Percentiles rank a stretch among this genome's conserved stretches.
Conservation (phyloP, 2,797 vertebrate species). For the Lemur catta region DNA sequence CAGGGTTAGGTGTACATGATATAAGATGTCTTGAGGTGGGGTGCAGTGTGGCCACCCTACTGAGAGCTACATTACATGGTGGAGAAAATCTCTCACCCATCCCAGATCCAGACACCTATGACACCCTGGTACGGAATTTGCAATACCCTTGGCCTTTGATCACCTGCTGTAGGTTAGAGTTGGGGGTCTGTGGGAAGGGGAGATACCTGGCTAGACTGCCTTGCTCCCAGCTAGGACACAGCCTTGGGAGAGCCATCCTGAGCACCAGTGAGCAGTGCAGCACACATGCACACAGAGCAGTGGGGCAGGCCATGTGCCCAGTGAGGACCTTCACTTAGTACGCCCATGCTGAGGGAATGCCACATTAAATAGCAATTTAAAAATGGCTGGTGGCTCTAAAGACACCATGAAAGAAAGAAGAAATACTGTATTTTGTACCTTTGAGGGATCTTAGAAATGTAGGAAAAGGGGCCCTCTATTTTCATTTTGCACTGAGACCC, state of each 20-base stretch:
- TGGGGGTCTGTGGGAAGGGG: background rate
- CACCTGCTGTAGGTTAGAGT: background rate
- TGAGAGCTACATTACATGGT: background rate
- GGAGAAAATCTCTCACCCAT: background rate
- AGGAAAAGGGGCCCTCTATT: background rate
- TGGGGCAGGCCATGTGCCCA: no score
- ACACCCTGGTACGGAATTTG: background rate
- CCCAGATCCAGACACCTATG: no score
- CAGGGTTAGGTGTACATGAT: rapidly evolving
- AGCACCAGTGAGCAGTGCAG: background rate
- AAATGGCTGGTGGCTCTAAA: background rate
- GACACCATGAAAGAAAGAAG: background rate
- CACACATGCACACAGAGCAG: background rate
- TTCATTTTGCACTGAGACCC: background rate
- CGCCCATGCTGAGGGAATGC: rapidly evolving
- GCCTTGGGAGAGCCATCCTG: background rate
- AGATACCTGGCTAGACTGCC: background rate
- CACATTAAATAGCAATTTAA: background rate
- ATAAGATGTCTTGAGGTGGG: background rate
- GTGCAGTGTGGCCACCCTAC: no score
- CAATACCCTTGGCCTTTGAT: background rate
- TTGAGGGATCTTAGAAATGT: background rate
- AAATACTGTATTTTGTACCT: background rate
- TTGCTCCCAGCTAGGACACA: background rate
- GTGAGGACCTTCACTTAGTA: background rate